A percentile compares a stretch with the other conserved stretches of the same genome.
phyloP scores from a whole-genome alignment of 2,797 vertebrate species.

The Acanthornis magna region DNA sequence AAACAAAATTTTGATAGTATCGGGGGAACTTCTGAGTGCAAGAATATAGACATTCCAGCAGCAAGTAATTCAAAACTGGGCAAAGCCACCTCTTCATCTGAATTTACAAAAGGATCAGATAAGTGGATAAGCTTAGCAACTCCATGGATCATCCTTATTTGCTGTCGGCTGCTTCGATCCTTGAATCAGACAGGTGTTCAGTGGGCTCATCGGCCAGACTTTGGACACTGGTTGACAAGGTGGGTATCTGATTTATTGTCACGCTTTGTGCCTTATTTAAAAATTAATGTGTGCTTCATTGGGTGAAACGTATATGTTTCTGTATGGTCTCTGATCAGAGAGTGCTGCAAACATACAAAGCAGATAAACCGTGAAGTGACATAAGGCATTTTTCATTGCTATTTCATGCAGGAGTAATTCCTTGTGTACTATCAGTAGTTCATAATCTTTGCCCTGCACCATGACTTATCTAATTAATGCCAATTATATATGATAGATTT shows the following conservation, averaged over 20 bases:
- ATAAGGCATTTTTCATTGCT: not conserved
- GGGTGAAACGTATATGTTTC: not conserved
- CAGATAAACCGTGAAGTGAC: not conserved
- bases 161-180: constrained; percentile 89
- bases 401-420: not conserved
- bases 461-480: not conserved
- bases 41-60: not conserved
- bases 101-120: constrained; percentile 47
- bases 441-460: not conserved
- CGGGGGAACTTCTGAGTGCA: not conserved
- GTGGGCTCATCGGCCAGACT: constrained; percentile 90
- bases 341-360: not conserved
- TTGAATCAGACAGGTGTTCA: constrained; percentile 96
- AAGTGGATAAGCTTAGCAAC: constrained; percentile 87
- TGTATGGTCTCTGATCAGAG: not conserved
- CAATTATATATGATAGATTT: not conserved
- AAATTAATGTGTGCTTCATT: not conserved
- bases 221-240: constrained; percentile 96
- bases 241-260: constrained; percentile 47
- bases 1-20: not conserved
- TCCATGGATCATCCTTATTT: constrained; percentile 85
- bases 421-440: not conserved
- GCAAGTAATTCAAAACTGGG: not conserved
- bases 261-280: not conserved
- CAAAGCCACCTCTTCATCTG: not conserved